Base-by-base conservation (phyloP, 2,113 vertebrate genomes). In the Antigone vipio region DNA sequence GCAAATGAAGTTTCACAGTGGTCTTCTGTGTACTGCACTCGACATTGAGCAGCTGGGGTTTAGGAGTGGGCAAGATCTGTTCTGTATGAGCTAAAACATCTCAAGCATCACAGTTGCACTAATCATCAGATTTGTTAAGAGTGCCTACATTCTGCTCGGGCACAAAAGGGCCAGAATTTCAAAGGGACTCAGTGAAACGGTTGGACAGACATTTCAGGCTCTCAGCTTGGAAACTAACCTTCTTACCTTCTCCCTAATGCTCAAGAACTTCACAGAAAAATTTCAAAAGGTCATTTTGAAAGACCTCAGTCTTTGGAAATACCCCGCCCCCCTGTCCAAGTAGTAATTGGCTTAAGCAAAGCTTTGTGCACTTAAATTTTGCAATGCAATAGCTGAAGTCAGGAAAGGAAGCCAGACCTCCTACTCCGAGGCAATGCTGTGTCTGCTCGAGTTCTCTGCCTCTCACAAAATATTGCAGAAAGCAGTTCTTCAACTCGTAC, bases 231-330 rank as follows among this genome's bases (percentile, higher is more conserved):
- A 85, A 95, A 82, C 21, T 30, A 67, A 90, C 49, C 40, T 74
- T n/a, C 47, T 84, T 56, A 59, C 72, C 52, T 92, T 89, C 73
- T 92, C 47, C 52, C 63, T 63, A 53, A 24, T 45, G 80, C 62
- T 82, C 66, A 82, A 79, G 95, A 77, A 50, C 94, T 56, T 78
- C 50, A 88, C 40, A 75, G 58, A 91, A 89, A 63, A 24, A 73
- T 95, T 96, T 95, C 95, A 94, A 95, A 91, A 95, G 77, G 82
- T 64, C 26, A 72, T 95, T 95, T 93, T 95, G 95, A 96, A 97
- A 95, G 91, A 96, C 68, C 50, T 86, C 49, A 49, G 83, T 91
- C 89, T 95, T 95, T 88, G 63, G 93, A 96, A 96, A 96, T 58
- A 90, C 7, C 3, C 30, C 85, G 11, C 14, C 52, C 77, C 38